Conservation (phyloP, 1,140 invertebrate genomes). For the Drosophila elegans region DNA sequence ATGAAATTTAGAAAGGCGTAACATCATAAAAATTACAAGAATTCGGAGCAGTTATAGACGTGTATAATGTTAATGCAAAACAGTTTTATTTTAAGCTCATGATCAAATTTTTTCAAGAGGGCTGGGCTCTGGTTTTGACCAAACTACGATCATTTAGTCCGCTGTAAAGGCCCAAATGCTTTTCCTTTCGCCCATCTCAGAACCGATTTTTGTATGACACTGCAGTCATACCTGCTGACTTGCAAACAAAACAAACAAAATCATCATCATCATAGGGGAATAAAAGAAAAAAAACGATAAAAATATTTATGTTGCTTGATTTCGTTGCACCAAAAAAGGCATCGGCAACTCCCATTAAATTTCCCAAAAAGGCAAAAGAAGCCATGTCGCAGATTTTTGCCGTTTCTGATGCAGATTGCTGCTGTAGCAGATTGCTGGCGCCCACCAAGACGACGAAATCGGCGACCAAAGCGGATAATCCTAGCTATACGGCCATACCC, state of each 20-base stretch:
- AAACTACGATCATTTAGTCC: slow-evolving; percentile 62
- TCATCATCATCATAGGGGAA: slow-evolving; percentile 33
- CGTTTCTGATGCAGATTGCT: slow-evolving; percentile 39
- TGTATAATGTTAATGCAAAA: too few species aligned
- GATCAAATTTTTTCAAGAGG: slow-evolving; percentile 47
- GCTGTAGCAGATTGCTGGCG: slow-evolving; percentile 58
- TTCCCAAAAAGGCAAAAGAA: slow-evolving; percentile 77
- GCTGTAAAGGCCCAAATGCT: slow-evolving; percentile 36
- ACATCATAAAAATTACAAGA: too few species aligned
- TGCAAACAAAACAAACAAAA: slow-evolving; percentile 46
- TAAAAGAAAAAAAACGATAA: slow-evolving; percentile 48
- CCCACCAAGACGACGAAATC: slow-evolving; percentile 61
- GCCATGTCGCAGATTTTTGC: slow-evolving; percentile 49
- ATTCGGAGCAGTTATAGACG: too few species aligned
- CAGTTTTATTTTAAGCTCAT: too few species aligned
- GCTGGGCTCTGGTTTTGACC: slow-evolving; percentile 21
- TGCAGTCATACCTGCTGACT: slow-evolving; percentile 26
- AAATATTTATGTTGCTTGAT: slow-evolving; percentile 78
- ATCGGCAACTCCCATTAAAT: slow-evolving; percentile 82
- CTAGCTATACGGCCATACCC: slow-evolving; percentile 69
- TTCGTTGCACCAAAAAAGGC: slow-evolving; percentile 80
- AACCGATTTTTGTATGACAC: slow-evolving; percentile 64
- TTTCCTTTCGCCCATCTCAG: slow-evolving; percentile 44
- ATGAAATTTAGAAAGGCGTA: too few species aligned
- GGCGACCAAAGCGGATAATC: slow-evolving; percentile 67